Evolutionary conservation across 2,888 invertebrate genomes (phyloP).

Genomic region (Orchesella flavescens): DNA sequence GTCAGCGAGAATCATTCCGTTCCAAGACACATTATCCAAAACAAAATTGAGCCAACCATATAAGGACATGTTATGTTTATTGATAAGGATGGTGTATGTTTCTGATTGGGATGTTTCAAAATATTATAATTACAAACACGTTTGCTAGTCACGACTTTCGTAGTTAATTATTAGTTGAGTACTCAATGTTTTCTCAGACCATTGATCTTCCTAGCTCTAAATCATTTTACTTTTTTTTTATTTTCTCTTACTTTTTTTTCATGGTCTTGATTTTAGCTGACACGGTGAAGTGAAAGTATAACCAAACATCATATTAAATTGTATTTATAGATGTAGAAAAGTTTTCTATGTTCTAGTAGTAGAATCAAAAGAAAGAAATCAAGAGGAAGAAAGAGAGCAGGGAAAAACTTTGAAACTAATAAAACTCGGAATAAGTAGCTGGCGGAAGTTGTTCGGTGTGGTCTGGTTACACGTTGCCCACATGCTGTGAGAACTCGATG

Average conservation of each 20-base stretch:
- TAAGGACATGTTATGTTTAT: too few species aligned
- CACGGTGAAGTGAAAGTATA: neutral
- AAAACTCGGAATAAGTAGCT: neutral
- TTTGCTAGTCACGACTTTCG: too few species aligned
- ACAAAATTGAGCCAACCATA: too few species aligned
- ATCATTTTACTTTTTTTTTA: neutral
- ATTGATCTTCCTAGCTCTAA: conserved; percentile 2
- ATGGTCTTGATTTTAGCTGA: too few species aligned
- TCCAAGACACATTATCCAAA: too few species aligned
- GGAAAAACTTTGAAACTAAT: conserved; percentile 12
- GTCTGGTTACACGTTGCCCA: neutral
- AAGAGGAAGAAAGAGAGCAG: neutral
- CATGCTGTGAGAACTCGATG: neutral
- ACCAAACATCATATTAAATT: conserved; percentile 19
- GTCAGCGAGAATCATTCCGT: too few species aligned
- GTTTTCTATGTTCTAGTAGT: conserved; percentile 4
- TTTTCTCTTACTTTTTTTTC: neutral
- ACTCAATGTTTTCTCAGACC: conserved; percentile 5
- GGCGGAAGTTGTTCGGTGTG: conserved; percentile 2
- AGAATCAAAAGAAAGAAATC: neutral
- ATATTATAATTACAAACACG: too few species aligned
- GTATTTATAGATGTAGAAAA: conserved; percentile 14
- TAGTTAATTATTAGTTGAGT: neutral
- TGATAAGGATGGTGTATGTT: too few species aligned
- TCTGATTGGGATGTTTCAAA: too few species aligned